Evolutionary conservation across 2,797 vertebrate species (phyloP), one percentile per base, ranked within the genome.

Genomic region (Microhierax caerulescens): DNA sequence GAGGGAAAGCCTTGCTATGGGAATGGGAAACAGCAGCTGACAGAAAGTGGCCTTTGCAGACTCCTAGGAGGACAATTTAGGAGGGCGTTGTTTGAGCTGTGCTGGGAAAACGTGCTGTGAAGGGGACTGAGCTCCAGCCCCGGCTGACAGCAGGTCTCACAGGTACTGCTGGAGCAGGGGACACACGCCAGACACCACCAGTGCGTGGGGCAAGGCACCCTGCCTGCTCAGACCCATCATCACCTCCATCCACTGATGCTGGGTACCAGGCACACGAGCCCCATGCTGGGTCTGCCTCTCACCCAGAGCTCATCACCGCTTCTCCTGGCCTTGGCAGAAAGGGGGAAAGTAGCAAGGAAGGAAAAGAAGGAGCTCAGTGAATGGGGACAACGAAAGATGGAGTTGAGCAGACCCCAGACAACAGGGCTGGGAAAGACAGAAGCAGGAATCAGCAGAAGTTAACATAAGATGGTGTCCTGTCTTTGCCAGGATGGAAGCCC

Each of bases 191-290:
- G 67, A 27, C 23, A 39, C 36, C 3, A 10, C 39, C 32, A 54
- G 59, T 0, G 1, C 13, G 23, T 1, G 0, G 27, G 20, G 9
- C 32, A 32, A 60, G 54, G 41, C 41, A 68, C 21, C 41, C 85
- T 79, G 28, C 36, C 67, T 2, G 7, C 61, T 74, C 64, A 41
- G 28, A 76, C 14, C 37, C 36, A 13, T 2, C 7, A 5, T 45
- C 88, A 90, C 23, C 63, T 72, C 67, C 64, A 51, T 16, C 68
- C 22, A 16, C 60, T 28, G 37, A 47, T 61, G 39, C 15, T 0
- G 4, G 16, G 48, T 51, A 39, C n/a, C 8, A 0, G 3, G 50
- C 16, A 80, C 24, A 28, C 0, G 1, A 77, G 27, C 19, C 28
- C 15, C 0, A 0, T 1, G 4, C 27, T 47, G 65, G 53, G 50